Evolutionary conservation across 1,140 invertebrate genomes (phyloP).

Genomic region (Cotesia typhae): DNA sequence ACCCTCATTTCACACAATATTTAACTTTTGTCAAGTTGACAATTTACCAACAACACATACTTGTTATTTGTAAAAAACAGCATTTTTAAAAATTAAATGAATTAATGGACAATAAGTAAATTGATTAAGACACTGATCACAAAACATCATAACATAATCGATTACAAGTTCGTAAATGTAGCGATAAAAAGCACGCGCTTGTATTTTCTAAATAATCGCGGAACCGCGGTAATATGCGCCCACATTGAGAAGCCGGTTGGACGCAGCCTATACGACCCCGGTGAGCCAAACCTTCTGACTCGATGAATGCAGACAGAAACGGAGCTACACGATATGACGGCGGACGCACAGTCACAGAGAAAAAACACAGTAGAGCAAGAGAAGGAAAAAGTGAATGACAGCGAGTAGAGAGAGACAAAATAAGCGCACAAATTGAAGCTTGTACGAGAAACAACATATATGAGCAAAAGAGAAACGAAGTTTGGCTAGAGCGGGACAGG

Average conservation of each 20-base stretch:
- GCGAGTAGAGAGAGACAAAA: constrained; percentile 37
- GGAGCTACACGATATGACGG: constrained; percentile 62
- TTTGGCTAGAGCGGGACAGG: constrained; percentile 36
- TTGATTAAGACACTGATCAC: no score
- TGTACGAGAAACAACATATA: constrained; percentile 31
- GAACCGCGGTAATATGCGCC: neutral
- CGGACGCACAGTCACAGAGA: constrained; percentile 40
- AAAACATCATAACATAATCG: neutral
- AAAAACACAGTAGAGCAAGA: constrained; percentile 45
- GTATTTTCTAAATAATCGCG: constrained; percentile 12
- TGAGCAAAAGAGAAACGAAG: constrained; percentile 25
- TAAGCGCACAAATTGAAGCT: constrained; percentile 19
- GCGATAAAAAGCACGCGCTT: neutral
- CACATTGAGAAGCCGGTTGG: constrained; percentile 44
- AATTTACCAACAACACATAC: no score
- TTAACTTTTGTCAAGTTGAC: neutral
- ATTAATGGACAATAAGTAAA: no score
- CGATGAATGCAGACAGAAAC: constrained; percentile 59
- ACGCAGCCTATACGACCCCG: constrained; percentile 48
- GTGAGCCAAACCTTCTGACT: constrained; percentile 58
- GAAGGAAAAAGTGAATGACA: constrained; percentile 40
- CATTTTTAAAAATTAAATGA: no score
- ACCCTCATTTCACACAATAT: constrained; percentile 16
- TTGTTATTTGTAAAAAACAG: no score
- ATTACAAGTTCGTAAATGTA: neutral